Evolutionary conservation across 2,888 invertebrate species (phyloP), one percentile per base, ranked within the genome.

Genomic region (Drosophila formosana): DNA sequence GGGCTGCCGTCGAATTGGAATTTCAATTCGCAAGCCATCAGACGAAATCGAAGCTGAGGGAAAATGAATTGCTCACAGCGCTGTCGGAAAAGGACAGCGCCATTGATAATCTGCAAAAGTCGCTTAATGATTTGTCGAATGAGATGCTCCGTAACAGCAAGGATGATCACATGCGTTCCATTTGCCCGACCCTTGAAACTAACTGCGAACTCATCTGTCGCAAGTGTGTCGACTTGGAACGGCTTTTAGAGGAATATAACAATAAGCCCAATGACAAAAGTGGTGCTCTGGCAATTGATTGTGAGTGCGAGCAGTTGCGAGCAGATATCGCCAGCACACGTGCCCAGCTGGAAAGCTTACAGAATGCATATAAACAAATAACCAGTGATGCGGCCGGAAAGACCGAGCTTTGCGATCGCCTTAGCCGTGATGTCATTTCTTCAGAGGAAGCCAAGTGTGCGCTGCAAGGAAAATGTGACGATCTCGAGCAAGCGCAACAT

Each of bases 1-100:
- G 90, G 45, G 88, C 88, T 9, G 86, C 80, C 7, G 79, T 90
- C 9, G 90, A 89, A 58, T 67, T 90, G 63, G 94, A 94, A 83
- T 94, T 94, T 57, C 93, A 93, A 81, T 93, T 93, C 75, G 93
- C 94, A 67, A 93, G 93, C 23, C 90, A 94, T 5, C 93, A 93
- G 87, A 91, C 90, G 5, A 94, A 94, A 80, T 91, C 93, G 5
- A 94, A 93, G 82, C 91, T 87, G 1, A 92, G 95, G 56, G 95
- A 95, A 90, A 91, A 92, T 32, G 95, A 95, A 82, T 84, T 95
- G 4, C 75, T 94, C 0, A 93, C 93, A 1, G 89, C 92, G 0
- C 78, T 95, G 32, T 91, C 93, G 26, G 94, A 94, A 28, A 90
- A 91, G 66, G 80, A 89, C 3, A 66, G 65, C 0, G 66, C 82